Evolutionary conservation across 2,113 vertebrate genomes (phyloP), one percentile per base, ranked within the genome.

Genomic region (Paradisaea rubra): DNA sequence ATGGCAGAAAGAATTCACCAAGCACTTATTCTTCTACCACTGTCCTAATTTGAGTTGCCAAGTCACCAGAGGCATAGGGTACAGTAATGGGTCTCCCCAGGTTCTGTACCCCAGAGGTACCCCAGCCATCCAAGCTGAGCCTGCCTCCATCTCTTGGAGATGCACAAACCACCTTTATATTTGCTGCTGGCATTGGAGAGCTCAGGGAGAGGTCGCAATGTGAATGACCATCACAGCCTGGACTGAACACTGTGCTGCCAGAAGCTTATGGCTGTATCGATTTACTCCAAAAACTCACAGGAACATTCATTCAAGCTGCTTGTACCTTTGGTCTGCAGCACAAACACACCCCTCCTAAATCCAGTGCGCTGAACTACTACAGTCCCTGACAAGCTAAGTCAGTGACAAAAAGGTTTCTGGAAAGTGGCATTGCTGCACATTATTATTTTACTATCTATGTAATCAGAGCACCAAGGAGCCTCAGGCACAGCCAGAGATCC

Each of bases 401-500:
- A 82, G 47, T 42, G 60, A 91, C 81, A 88, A 84, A 89, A 86
- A 91, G 52, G 64, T 41, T 92, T 86, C 82, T 91, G 69, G 19
- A 71, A 91, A 96, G 60, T 73, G 74, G 81, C 86, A 83, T 45
- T 94, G 54, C 41, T 52, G 70, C 60, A 80, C 27, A 19, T 89
- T 77, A 72, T 92, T 90, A 78, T 88, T 94, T 92, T 84, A 64
- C 9, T 71, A 15, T 52, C 92, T 86, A 1, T 79, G 49, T 56
- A 81, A 95, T 72, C 65, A 71, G 89, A 94, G 77, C 81, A 89
- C 77, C 52, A 24, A 0, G 3, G 41, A 92, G 81, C 84, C 92
- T 72, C 69, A 53, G 83, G 91, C 83, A 13, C 2, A 93, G 89
- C 72, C 89, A 91, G 89, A 91, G 81, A 95, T 93, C 91, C 81